Conservation (phyloP, 2,113 vertebrate species). For the Thunnus maccoyii region DNA sequence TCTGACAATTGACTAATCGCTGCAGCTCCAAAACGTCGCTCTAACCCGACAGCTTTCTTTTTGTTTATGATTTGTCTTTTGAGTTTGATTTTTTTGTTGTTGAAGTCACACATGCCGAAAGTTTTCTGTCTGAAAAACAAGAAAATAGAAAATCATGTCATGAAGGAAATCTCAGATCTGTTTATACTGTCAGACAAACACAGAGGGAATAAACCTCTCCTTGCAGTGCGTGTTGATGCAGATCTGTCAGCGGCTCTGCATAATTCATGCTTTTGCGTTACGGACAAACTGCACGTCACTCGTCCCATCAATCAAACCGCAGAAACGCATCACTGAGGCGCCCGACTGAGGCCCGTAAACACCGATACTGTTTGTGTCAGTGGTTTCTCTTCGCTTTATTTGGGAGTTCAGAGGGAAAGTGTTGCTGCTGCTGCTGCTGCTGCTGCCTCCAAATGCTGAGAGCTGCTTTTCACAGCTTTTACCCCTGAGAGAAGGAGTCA, state of each 20-base stretch:
- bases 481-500: constrained; percentile 16
- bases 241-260: constrained; percentile 1
- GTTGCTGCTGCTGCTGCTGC: constrained; percentile 47
- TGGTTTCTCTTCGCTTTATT: constrained; percentile 29
- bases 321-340: neutral
- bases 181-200: neutral
- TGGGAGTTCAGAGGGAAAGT: neutral
- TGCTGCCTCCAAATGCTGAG: constrained; percentile 48
- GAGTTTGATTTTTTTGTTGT: no score
- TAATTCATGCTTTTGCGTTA: constrained; percentile 36
- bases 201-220: neutral
- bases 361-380: constrained; percentile 19
- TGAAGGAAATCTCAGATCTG: no score
- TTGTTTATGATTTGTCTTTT: no score
- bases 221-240: neutral
- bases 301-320: constrained; percentile 24
- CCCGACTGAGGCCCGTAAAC: neutral
- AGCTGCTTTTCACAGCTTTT: constrained; percentile 25
- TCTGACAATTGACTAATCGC: no score
- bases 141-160: no score
- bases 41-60: no score
- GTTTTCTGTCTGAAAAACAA: no score
- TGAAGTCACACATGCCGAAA: no score
- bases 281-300: neutral
- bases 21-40: no score